Evolutionary conservation across 1,140 invertebrate genomes (phyloP).

Genomic region (Dufourea novaeangliae): DNA sequence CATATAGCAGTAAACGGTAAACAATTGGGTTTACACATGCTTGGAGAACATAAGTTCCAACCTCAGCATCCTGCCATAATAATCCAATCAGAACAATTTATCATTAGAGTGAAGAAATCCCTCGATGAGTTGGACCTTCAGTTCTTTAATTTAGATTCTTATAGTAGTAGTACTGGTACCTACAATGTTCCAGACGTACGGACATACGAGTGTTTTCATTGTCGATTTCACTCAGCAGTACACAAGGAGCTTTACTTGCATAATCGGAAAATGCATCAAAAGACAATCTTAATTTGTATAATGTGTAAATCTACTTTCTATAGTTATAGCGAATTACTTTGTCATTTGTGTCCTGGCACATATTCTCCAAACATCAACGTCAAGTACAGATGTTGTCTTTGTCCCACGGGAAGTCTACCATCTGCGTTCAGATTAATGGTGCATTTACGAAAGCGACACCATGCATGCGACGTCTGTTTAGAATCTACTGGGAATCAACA

Average conservation of each 20-base stretch:
- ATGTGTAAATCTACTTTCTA: constrained; percentile 94
- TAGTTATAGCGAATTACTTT: constrained; percentile 91
- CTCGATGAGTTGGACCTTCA: constrained; percentile 84
- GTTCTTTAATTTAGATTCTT: constrained; percentile 88
- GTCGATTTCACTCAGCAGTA: constrained; percentile 87
- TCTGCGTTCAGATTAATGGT: constrained; percentile 93
- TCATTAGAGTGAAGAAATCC: constrained; percentile 85
- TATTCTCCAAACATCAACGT: constrained; percentile 86
- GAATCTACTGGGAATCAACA: constrained; percentile 90
- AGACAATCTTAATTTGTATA: constrained; percentile 89
- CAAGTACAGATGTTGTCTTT: constrained; percentile 88
- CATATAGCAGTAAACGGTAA: constrained; percentile 91
- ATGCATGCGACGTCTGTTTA: constrained; percentile 92
- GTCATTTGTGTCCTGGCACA: constrained; percentile 90
- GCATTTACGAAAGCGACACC: constrained; percentile 90
- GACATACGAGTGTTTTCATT: constrained; percentile 92
- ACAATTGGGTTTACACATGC: constrained; percentile 89
- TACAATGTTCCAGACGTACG: constrained; percentile 82
- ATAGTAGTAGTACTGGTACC: constrained; percentile 83
- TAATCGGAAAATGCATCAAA: constrained; percentile 92
- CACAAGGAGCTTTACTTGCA: constrained; percentile 92
- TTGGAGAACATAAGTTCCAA: constrained; percentile 89
- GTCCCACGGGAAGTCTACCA: constrained; percentile 87
- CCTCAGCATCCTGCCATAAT: constrained; percentile 82
- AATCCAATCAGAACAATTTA: constrained; percentile 84